These are phyloP conservation scores for Kryptolebias ocellatus DNA, from an alignment of 2,797 vertebrate species.

Conservation along the genomic window DNA sequence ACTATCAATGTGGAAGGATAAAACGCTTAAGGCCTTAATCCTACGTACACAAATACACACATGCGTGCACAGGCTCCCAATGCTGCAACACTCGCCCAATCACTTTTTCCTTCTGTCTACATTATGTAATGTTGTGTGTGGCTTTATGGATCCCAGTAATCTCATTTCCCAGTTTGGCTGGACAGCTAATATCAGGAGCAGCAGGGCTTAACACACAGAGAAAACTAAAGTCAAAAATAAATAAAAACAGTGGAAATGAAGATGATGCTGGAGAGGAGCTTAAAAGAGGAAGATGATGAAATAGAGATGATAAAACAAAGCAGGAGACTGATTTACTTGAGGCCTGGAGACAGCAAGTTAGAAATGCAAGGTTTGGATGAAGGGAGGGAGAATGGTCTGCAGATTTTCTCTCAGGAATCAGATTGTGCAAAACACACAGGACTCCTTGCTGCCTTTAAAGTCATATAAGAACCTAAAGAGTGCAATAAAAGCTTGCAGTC, in stretches of 20 bases:
- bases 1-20: conserved; percentile 35
- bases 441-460: background rate
- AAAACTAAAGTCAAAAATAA: conserved; percentile 21
- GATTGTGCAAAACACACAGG: conserved; percentile 7
- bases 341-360: background rate
- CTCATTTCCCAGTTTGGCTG: conserved; percentile 60
- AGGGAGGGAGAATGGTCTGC: conserved; percentile 11
- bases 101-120: conserved; percentile 45
- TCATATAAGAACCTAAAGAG: conserved; percentile 12
- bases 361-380: conserved; percentile 25
- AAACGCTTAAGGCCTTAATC: conserved; percentile 71
- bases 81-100: conserved; percentile 31
- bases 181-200: conserved; percentile 48
- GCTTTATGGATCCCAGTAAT: conserved; percentile 62
- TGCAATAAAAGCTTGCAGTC: conserved; percentile 4
- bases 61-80: conserved; percentile 18
- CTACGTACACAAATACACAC: conserved; percentile 33
- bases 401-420: conserved; percentile 24
- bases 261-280: conserved; percentile 30
- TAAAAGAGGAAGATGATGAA: conserved; percentile 19
- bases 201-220: conserved; percentile 19
- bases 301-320: conserved; percentile 35
- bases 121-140: conserved; percentile 59
- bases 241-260: conserved; percentile 8
- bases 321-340: conserved; percentile 31